Evolutionary conservation across 1,140 invertebrate genomes (phyloP).

Genomic region (Eufriesea mexicana): DNA sequence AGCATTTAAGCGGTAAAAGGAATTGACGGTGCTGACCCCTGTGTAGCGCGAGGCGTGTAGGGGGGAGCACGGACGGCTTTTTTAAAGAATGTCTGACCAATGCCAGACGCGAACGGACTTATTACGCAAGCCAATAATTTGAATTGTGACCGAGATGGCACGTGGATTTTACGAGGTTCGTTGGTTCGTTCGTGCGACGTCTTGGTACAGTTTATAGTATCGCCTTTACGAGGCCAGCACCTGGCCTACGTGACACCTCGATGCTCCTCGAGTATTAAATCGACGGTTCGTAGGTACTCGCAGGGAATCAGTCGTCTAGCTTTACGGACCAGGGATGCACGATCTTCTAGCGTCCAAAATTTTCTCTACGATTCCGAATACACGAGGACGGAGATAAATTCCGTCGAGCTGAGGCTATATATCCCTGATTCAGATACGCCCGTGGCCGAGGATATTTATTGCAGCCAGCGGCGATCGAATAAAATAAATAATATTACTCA

Average conservation of each 20-base stretch:
- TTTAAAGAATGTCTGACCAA: too few species aligned
- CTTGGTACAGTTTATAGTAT: conserved; percentile 59
- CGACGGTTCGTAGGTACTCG: conserved; percentile 41
- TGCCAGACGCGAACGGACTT: too few species aligned
- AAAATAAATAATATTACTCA: conserved; percentile 24
- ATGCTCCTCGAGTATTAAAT: conserved; percentile 52
- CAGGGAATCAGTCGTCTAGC: conserved; percentile 12
- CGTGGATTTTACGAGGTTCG: conserved; percentile 50
- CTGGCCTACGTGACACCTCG: conserved; percentile 43
- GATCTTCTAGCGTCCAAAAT: conserved; percentile 10
- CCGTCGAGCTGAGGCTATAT: background rate
- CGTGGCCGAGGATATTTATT: background rate
- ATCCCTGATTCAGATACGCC: background rate
- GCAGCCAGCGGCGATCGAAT: background rate
- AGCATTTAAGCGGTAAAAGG: background rate
- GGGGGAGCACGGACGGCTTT: background rate
- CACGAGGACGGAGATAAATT: conserved; percentile 8
- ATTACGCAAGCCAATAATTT: conserved; percentile 1
- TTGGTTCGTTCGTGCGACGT: conserved; percentile 31
- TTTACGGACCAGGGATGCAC: background rate
- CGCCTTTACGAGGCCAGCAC: conserved; percentile 54
- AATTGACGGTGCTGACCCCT: background rate
- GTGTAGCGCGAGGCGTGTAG: background rate
- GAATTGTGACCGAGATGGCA: conserved; percentile 42
- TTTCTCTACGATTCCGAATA: conserved; percentile 2